Base-by-base conservation (phyloP, 2,888 invertebrate genomes). In the Pristionchus mayeri region DNA sequence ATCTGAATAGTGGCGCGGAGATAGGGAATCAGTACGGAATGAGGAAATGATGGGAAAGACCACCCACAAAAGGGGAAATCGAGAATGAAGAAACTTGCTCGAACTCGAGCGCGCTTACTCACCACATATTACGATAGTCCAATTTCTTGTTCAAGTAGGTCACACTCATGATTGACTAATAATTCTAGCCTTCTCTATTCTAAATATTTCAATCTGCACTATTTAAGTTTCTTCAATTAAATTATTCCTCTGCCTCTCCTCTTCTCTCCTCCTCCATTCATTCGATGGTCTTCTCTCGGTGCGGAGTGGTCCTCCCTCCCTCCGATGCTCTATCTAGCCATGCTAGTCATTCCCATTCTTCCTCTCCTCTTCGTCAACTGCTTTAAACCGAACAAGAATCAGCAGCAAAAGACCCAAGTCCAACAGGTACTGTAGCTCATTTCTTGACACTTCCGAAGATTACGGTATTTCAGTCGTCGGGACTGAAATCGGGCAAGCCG, bases 231-330 rank as follows among this genome's bases (percentile, higher is more conserved):
- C 4, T 4, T 40, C 3, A 40, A 67, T 67, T 37, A 11, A 11
- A 9, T 37, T n/a, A 40, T 67, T n/a, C 24, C 54, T 24, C n/a
- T 54, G 9, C n/a, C n/a, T n/a, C n/a, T n/a, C n/a, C n/a, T n/a
- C n/a, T n/a, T n/a, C n/a, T n/a, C n/a, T 13, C 52, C 7, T 16
- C 18, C 52, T 52, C 18, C 16, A 4, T 21, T 24, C 57, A 57
- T 57, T 57, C 57, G 27, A 57, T 57, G 67, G 37, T 18, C 37
- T 34, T 11, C 34, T 9, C 37, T 34, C 9, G 67, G 67, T 18
- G 37, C 67, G 37, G 67, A 67, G 67, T 37, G 67, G 67, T 67
- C 24, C 67, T 37, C 67, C 67, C n/a, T n/a, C n/a, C n/a, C n/a
- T n/a, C 37, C 37, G 6, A 67, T 67, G 67, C 67, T 67, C 67